A percentile compares a stretch with the other conserved stretches of the same genome.
phyloP scores from a whole-genome alignment of 2,113 vertebrate genomes.

The Miniopterus natalensis region DNA sequence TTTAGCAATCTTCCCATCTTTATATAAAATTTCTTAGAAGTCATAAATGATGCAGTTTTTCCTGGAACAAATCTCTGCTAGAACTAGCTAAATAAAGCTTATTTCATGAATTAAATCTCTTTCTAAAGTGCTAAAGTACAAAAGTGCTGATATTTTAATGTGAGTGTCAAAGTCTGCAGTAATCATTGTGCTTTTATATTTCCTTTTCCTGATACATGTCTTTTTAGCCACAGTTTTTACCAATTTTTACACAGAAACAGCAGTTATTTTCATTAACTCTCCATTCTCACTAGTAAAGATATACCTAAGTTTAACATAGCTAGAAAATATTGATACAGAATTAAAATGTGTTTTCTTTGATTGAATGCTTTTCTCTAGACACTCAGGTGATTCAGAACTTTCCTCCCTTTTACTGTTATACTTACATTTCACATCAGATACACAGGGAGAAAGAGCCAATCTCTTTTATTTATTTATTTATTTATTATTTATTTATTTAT shows the following conservation, averaged over 20 bases:
- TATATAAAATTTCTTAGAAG: constrained; percentile 11
- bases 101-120: constrained; percentile 54
- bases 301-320: background rate
- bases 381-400: background rate
- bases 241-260: background rate
- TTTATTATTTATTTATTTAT: no score
- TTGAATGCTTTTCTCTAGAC: background rate
- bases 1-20: background rate
- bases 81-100: background rate
- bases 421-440: background rate
- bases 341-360: constrained; percentile 50
- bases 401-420: background rate
- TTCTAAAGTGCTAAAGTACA: constrained; percentile 45
- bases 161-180: background rate
- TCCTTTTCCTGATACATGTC: background rate
- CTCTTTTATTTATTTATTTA: background rate
- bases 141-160: constrained; percentile 55
- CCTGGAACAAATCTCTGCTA: constrained; percentile 35
- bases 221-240: background rate
- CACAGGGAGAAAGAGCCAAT: background rate
- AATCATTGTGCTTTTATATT: constrained; percentile 14
- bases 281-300: background rate
- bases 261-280: background rate
- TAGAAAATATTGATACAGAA: constrained; percentile 2
- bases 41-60: background rate